These are phyloP conservation scores for Cyprinella venusta DNA, from an alignment of 2,797 vertebrate genomes.

Conservation along the genomic window DNA sequence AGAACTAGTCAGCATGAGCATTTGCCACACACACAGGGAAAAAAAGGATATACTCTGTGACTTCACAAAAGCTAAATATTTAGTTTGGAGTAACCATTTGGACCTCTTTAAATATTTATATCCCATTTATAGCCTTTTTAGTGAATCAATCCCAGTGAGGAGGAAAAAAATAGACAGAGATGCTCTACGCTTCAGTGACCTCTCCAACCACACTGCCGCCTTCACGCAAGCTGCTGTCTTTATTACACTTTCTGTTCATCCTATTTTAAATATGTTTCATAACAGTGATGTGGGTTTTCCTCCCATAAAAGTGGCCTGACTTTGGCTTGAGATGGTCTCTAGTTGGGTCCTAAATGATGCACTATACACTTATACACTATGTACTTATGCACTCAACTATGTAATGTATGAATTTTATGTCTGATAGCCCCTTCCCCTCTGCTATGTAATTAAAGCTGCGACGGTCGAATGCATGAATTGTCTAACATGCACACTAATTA, in stretches of 20 bases:
- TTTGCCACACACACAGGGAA: background rate
- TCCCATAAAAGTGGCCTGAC: background rate
- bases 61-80: conserved; percentile 49
- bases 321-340: background rate
- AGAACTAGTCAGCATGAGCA: conserved; percentile 7
- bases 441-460: background rate
- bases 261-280: conserved; percentile 19
- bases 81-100: conserved; percentile 22
- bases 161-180: conserved; percentile 5
- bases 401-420: background rate
- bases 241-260: conserved; percentile 7
- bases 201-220: conserved; percentile 27
- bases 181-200: conserved; percentile 14
- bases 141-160: conserved; percentile 44
- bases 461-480: too few species aligned
- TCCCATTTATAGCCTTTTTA: conserved; percentile 47
- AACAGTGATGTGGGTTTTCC: background rate
- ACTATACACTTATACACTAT: background rate
- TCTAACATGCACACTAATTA: too few species aligned
- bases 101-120: conserved; percentile 56
- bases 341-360: background rate
- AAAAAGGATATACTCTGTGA: background rate
- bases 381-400: background rate
- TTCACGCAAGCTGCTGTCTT: conserved; percentile 25
- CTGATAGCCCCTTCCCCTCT: background rate